Evolutionary conservation across 2,888 invertebrate genomes (phyloP).

Genomic region (Xestia rhomboidea): DNA sequence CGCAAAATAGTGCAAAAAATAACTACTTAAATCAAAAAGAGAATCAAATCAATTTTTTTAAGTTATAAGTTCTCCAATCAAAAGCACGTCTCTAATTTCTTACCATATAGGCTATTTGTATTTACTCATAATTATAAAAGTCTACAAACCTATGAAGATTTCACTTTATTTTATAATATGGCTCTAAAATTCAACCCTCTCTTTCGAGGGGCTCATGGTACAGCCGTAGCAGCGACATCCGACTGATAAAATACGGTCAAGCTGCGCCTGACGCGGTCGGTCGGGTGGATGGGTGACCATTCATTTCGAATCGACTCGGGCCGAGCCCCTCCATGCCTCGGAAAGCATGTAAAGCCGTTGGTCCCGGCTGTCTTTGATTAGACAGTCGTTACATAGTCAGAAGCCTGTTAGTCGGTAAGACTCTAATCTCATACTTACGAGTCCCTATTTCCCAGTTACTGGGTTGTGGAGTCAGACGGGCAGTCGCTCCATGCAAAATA

Average conservation of each 20-base stretch:
- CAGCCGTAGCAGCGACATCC: not conserved
- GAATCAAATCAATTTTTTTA: not conserved
- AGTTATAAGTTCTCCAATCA: not conserved
- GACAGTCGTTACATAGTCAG: conserved; percentile 6
- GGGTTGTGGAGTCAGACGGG: conserved; percentile 24
- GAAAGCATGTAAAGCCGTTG: conserved; percentile 17
- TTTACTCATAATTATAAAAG: not conserved
- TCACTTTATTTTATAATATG: not conserved
- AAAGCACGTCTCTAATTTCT: not conserved
- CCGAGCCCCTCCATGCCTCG: conserved; percentile 8
- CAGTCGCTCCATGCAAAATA: conserved; percentile 22
- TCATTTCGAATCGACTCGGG: too few species aligned
- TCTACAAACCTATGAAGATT: not conserved
- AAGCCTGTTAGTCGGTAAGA: not conserved
- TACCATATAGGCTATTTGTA: too few species aligned
- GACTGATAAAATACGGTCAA: not conserved
- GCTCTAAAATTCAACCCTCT: not conserved
- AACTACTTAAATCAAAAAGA: too few species aligned
- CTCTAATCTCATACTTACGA: not conserved
- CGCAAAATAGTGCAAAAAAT: not conserved
- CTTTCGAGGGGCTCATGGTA: not conserved
- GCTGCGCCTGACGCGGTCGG: conserved; percentile 4
- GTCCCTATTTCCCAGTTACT: not conserved
- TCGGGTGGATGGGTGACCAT: conserved; percentile 23
- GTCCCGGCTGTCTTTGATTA: conserved; percentile 10